Percentiles rank a stretch among this genome's conserved stretches.
Evolutionary conservation across 37 sponge, comb jelly and placozoan genomes (phyloP).

Genomic region (Ianthella basta): DNA sequence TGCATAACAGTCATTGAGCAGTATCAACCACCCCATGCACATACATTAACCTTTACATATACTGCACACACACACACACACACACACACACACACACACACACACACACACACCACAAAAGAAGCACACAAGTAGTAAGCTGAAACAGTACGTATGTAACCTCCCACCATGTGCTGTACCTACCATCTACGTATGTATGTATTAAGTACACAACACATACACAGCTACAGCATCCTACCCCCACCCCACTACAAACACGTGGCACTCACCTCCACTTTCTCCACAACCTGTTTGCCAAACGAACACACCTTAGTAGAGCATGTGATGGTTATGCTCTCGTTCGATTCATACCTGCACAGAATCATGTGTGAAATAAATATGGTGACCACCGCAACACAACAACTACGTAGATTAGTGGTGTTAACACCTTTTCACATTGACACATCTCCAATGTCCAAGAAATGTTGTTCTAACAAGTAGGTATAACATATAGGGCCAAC

Average conservation of each 20-base stretch:
- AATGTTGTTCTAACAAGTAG: too few species aligned
- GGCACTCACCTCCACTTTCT: constrained; percentile 90
- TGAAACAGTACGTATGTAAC: too few species aligned
- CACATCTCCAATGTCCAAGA: not conserved
- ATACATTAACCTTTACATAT: too few species aligned
- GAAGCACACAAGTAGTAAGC: too few species aligned
- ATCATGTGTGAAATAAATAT: not conserved
- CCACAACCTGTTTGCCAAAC: constrained; percentile 98
- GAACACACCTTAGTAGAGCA: constrained; percentile 98
- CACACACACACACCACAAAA: too few species aligned
- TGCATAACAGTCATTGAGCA: not conserved
- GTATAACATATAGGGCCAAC: not conserved
- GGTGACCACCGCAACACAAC: not conserved
- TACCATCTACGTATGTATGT: too few species aligned
- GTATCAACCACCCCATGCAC: not conserved
- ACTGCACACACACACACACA: too few species aligned
- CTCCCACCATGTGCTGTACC: too few species aligned
- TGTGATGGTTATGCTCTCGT: constrained; percentile 85
- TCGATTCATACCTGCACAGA: constrained; percentile 71
- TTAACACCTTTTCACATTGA: not conserved
- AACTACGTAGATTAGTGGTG: not conserved
- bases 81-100: too few species aligned
- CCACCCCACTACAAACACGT: too few species aligned
- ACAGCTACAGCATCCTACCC: too few species aligned
- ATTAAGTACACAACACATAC: too few species aligned